Conservation (phyloP, 2,797 vertebrate genomes). For the Muscicapa comitata region DNA sequence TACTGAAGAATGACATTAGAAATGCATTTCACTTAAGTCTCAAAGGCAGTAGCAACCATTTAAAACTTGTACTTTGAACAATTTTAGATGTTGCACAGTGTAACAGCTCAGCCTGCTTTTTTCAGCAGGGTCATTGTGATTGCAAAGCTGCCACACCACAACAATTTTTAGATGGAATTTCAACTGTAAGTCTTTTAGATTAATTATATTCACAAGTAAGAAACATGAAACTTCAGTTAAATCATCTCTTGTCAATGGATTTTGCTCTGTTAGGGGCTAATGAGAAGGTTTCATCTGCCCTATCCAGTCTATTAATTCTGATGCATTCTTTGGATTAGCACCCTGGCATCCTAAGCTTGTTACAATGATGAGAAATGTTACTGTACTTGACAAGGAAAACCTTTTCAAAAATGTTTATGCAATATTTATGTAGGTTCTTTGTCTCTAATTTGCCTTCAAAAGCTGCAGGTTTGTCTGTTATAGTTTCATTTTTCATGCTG, state of each 20-base stretch:
- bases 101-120: not conserved
- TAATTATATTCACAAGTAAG: not conserved
- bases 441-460: conserved; percentile 32
- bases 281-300: not conserved
- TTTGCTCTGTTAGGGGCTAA: not conserved
- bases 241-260: not conserved
- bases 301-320: conserved; percentile 17
- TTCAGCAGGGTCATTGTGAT: not conserved
- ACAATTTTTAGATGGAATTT: not conserved
- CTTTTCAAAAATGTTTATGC: conserved; percentile 14
- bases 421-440: conserved; percentile 34
- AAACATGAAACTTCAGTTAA: not conserved
- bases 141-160: not conserved
- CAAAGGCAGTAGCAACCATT: not conserved
- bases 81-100: not conserved
- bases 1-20: not conserved
- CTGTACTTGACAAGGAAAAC: conserved; percentile 5
- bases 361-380: not conserved
- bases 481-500: not conserved
- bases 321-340: not conserved
- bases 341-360: not conserved
- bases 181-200: not conserved
- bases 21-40: not conserved
- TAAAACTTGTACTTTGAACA: not conserved
- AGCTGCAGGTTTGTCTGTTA: not conserved